phyloP scores from a whole-genome alignment of 2,113 vertebrate genomes.

The Larimichthys polyactis region DNA sequence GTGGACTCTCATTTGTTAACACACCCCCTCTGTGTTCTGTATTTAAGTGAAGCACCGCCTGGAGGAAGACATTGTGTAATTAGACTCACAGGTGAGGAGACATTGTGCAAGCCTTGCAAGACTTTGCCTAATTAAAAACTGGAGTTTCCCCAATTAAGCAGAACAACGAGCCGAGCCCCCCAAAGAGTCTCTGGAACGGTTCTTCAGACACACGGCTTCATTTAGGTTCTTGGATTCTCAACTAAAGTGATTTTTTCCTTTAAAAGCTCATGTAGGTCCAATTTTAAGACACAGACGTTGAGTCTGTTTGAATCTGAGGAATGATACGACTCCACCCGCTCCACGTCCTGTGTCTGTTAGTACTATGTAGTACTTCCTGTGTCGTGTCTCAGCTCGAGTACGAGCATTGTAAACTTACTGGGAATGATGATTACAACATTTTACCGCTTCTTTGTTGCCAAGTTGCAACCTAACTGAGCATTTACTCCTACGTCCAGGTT shows the following conservation, averaged over 20 bases:
- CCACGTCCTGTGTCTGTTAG: too few species aligned
- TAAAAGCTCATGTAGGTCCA: constrained; percentile 35
- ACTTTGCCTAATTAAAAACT: constrained; percentile 55
- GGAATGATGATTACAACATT: too few species aligned
- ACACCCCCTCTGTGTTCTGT: constrained; percentile 20
- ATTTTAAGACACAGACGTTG: constrained; percentile 1
- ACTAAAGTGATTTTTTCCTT: background rate
- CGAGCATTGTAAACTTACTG: too few species aligned
- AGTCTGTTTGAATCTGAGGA: constrained; percentile 1
- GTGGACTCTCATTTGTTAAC: constrained; percentile 16
- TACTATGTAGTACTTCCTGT: too few species aligned
- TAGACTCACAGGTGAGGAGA: constrained; percentile 45
- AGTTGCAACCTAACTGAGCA: too few species aligned
- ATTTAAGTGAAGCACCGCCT: constrained; percentile 55
- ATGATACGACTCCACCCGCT: too few species aligned
- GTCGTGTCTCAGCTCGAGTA: too few species aligned
- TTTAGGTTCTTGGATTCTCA: constrained; percentile 39
- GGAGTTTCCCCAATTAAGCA: constrained; percentile 41
- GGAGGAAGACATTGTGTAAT: constrained; percentile 52
- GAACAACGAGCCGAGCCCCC: constrained; percentile 48
- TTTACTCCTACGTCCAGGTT: too few species aligned
- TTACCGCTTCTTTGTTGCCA: too few species aligned
- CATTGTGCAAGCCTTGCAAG: constrained; percentile 49
- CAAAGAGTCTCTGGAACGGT: constrained; percentile 2
- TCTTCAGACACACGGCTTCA: constrained; percentile 47